Conservation (phyloP, 2,113 vertebrate species). For the Perca flavescens region DNA sequence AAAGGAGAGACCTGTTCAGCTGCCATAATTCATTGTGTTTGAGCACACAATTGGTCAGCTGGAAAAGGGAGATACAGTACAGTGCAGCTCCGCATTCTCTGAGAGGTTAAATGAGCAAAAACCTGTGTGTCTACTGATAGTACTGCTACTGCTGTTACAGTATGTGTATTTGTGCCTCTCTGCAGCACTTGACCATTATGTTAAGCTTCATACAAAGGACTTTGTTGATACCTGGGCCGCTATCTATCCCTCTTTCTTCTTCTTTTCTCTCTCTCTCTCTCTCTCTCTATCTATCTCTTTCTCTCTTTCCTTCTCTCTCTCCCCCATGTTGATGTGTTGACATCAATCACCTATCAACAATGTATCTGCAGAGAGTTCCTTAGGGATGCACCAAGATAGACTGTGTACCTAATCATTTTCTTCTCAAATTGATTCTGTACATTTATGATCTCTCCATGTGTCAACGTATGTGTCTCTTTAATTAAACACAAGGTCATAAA, state of each 20-base stretch:
- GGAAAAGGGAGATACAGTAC: slow-evolving; percentile 47
- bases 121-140: slow-evolving; percentile 57
- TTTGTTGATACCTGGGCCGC: slow-evolving; percentile 57
- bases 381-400: neutral
- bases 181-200: slow-evolving; percentile 62
- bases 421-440: neutral
- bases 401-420: neutral
- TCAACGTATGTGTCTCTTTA: slow-evolving; percentile 14
- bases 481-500: slow-evolving; percentile 56
- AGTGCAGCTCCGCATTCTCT: slow-evolving; percentile 22
- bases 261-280: neutral
- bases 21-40: slow-evolving; percentile 38
- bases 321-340: slow-evolving; percentile 18
- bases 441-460: neutral
- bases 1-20: slow-evolving; percentile 42
- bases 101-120: slow-evolving; percentile 61
- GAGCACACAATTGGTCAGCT: slow-evolving; percentile 35
- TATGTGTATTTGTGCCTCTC: slow-evolving; percentile 42
- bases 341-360: slow-evolving; percentile 46
- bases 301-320: neutral
- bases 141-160: slow-evolving; percentile 22
- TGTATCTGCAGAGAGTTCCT: slow-evolving; percentile 25
- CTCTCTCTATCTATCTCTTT: neutral
- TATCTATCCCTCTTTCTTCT: slow-evolving; percentile 24
- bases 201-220: slow-evolving; percentile 51